phyloP scores from a whole-genome alignment of 2,888 invertebrate genomes.

The Lathronympha strigana region DNA sequence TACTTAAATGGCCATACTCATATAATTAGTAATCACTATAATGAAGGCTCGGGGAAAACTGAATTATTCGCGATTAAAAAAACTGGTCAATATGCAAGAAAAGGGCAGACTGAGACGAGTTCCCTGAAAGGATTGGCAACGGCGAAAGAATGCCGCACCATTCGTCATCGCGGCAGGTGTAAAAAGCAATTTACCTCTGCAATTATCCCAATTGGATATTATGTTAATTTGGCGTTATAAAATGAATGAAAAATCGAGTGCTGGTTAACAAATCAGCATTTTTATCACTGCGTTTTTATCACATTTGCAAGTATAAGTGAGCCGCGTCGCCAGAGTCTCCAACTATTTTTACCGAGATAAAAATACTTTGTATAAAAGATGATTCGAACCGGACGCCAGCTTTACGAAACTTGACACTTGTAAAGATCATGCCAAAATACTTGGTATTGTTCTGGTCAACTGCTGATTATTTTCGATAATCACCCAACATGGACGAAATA shows the following conservation, averaged over 20 bases:
- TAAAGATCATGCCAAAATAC: constrained; percentile 23
- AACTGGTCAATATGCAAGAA: constrained; percentile 33
- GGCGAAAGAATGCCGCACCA: constrained; percentile 33
- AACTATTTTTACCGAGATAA: background rate
- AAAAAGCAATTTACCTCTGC: constrained; percentile 36
- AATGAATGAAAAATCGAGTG: constrained; percentile 25
- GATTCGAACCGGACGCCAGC: background rate
- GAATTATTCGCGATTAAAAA: constrained; percentile 36
- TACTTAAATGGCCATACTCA: constrained; percentile 34
- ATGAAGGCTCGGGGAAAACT: constrained; percentile 36
- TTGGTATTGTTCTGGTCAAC: constrained; percentile 30
- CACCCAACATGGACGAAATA: constrained; percentile 20
- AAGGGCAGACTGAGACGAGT: constrained; percentile 33
- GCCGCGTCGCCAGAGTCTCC: background rate
- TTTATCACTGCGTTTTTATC: constrained; percentile 12
- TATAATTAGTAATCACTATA: constrained; percentile 36
- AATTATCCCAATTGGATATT: constrained; percentile 35
- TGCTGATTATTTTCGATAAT: constrained; percentile 37
- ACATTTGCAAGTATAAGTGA: constrained; percentile 10
- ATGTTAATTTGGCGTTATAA: constrained; percentile 37
- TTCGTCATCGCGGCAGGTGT: constrained; percentile 34
- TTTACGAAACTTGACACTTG: constrained; percentile 35
- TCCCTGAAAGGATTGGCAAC: constrained; percentile 36
- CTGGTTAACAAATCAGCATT: constrained; percentile 8
- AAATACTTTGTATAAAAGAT: constrained; percentile 16